phyloP scores from a whole-genome alignment of 2,113 vertebrate species.

The Melanocharis versteri region DNA sequence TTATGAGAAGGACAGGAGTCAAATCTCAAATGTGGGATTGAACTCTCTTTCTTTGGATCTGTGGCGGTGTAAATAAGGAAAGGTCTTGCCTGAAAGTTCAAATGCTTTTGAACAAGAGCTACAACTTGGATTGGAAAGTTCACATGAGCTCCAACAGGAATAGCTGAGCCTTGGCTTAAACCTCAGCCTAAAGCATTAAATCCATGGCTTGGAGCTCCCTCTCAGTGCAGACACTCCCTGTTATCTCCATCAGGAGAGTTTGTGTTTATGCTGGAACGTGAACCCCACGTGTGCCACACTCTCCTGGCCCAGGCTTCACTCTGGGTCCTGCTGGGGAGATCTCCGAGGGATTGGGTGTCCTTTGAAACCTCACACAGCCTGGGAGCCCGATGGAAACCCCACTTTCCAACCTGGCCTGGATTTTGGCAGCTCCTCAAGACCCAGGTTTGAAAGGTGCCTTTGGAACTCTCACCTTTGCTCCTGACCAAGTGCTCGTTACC shows the following conservation, averaged over 20 bases:
- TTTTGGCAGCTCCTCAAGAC: neutral
- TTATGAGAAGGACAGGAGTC: neutral
- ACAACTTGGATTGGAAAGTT: neutral
- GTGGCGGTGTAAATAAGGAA: neutral
- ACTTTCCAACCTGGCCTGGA: neutral
- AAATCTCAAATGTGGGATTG: neutral
- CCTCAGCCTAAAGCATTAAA: neutral
- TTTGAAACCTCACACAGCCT: neutral
- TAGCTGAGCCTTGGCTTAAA: neutral
- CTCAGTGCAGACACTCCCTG: neutral
- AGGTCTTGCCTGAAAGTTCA: neutral
- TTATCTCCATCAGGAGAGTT: neutral
- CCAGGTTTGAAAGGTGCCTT: neutral
- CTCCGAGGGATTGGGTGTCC: neutral
- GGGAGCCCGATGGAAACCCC: neutral
- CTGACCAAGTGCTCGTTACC: fast-evolving
- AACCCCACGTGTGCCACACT: neutral
- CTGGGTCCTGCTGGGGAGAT: neutral
- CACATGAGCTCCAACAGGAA: neutral
- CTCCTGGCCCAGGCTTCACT: neutral
- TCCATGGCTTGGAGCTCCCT: neutral
- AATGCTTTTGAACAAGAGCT: neutral
- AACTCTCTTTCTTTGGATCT: neutral
- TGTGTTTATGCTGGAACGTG: neutral
- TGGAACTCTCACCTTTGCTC: neutral